A percentile compares a stretch with the other conserved stretches of the same genome.
These are phyloP conservation scores for Platerodrilus igneus DNA, from an alignment of 2,888 invertebrate species.

Conservation along the genomic window DNA sequence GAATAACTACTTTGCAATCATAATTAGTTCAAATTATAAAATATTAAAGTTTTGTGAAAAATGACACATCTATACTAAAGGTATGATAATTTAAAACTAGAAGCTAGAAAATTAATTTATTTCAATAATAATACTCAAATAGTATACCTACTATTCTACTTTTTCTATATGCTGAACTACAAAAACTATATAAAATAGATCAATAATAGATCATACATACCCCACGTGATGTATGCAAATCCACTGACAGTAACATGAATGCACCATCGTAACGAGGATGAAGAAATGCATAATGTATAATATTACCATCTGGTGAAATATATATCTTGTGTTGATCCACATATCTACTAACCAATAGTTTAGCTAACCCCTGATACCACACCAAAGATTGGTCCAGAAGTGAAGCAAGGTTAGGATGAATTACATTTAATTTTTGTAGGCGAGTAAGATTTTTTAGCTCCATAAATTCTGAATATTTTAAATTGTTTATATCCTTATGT, in stretches of 20 bases:
- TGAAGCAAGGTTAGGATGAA: constrained; percentile 55
- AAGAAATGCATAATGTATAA: constrained; percentile 59
- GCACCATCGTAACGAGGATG: constrained; percentile 60
- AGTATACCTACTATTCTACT: no score
- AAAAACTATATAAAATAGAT: constrained; percentile 1
- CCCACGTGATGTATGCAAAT: constrained; percentile 54
- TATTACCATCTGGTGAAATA: constrained; percentile 54
- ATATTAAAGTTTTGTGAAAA: no score
- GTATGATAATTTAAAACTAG: no score
- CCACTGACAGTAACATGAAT: constrained; percentile 62
- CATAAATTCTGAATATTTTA: constrained; percentile 59
- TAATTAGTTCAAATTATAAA: no score
- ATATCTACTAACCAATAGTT: constrained; percentile 56
- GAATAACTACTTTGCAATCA: no score
- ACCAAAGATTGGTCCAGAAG: constrained; percentile 58
- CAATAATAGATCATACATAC: no score
- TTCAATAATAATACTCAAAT: no score
- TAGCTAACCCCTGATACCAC: constrained; percentile 63
- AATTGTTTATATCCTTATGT: constrained; percentile 46
- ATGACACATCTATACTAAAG: no score
- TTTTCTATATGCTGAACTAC: no score
- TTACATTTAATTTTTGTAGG: constrained; percentile 53
- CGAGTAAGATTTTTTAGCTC: constrained; percentile 60
- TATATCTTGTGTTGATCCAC: constrained; percentile 57
- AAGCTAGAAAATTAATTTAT: no score